Percentiles rank a stretch among this genome's conserved stretches.
Conservation (phyloP, 2,797 vertebrate species). For the Pseudochirops cupreus region DNA sequence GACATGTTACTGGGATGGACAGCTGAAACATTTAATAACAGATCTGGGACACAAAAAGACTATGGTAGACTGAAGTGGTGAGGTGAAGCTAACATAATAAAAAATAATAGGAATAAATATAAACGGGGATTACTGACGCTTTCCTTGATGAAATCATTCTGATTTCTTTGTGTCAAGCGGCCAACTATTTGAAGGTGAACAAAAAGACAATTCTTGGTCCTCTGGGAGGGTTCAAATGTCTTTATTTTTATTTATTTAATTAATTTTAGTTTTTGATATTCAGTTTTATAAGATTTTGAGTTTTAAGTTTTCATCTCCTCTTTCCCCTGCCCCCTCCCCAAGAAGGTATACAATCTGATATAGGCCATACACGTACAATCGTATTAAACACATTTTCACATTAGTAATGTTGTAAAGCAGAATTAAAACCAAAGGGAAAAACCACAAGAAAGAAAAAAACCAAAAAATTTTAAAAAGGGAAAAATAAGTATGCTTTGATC, state of each 20-base stretch:
- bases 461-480: too few species aligned
- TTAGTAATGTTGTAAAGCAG: too few species aligned
- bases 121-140: neutral
- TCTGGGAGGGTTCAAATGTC: neutral
- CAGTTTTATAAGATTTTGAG: too few species aligned
- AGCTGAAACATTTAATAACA: neutral
- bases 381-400: too few species aligned
- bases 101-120: neutral
- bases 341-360: too few species aligned
- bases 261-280: too few species aligned
- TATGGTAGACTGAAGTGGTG: neutral
- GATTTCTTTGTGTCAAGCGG: neutral
- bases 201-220: neutral
- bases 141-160: neutral
- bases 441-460: too few species aligned
- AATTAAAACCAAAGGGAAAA: too few species aligned
- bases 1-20: neutral
- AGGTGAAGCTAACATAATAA: neutral
- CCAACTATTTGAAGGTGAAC: neutral
- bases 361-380: too few species aligned
- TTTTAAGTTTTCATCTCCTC: too few species aligned
- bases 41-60: neutral
- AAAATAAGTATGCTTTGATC: too few species aligned
- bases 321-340: too few species aligned
- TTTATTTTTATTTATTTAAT: neutral